Evolutionary conservation across 64 coral and sea anemone species (phyloP), one percentile per base, ranked within the genome.

Genomic region (Trachythela sp.): DNA sequence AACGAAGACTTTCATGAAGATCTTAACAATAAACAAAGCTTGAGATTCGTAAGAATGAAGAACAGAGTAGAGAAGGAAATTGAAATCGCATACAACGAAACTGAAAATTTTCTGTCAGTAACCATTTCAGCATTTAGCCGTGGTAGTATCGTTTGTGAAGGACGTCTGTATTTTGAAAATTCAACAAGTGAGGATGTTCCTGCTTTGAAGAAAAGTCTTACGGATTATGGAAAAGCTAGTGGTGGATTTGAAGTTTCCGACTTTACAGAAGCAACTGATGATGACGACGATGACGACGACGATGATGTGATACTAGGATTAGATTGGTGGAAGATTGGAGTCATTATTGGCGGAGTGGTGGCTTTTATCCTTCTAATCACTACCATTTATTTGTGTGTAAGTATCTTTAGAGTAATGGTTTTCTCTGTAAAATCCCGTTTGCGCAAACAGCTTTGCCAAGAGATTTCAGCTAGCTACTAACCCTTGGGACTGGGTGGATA

Each of bases 271-370:
- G 37, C 56, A 27, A 27, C 13, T 64, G 34, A 80, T 30, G 2
- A 17, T 80, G 75, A 80, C 30, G 75, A 80, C 35, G 34, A 80
- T 80, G 71, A 35, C 31, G 75, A 80, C 9, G 75, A 80, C 9
- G 75, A 80, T 80, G 75, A 80, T 18, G 75, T 30, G 13, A 80
- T 80, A 10, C 33, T 80, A 37, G 75, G 75, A 35, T 36, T 80
- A 30, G 30, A 13, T 30, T 80, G 75, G 75, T 80, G 75, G 26
- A 10, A 80, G 20, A 80, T 80, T 80, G 75, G 75, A 17, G 27
- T 80, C 10, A 80, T 80, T 35, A 80, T 80, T 37, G 75, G 27
- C 1, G 75, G 75, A 36, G 20, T 80, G 3, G 75, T 80, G 0
- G 75, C 30, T 4, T 80, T 80, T 35, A 39, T 80, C 33, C 30